Evolutionary conservation across 2,888 invertebrate genomes (phyloP).

Genomic region (Leucophenga montana): DNA sequence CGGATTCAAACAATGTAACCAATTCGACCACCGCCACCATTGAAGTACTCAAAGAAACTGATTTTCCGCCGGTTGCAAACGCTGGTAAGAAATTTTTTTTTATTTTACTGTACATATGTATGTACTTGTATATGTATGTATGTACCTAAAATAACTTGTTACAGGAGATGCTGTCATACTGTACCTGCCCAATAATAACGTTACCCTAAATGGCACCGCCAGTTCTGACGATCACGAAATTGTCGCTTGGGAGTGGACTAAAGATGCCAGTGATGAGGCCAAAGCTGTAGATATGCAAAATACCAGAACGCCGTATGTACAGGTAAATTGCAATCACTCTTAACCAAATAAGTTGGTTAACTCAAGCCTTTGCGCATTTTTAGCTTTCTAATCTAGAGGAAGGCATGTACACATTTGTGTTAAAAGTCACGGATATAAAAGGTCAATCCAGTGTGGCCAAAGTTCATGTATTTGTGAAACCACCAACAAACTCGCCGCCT

Average conservation of each 20-base stretch:
- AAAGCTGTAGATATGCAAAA: conserved; percentile 97
- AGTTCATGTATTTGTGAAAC: conserved; percentile 94
- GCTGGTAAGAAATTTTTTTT: conserved; percentile 76
- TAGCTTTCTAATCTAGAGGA: conserved; percentile 90
- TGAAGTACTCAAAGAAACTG: conserved; percentile 90
- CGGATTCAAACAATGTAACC: conserved; percentile 90
- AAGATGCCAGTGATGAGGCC: conserved; percentile 87
- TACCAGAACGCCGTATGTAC: conserved; percentile 90
- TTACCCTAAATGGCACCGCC: conserved; percentile 90
- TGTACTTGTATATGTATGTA: background rate
- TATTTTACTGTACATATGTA: background rate
- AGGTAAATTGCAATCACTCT: conserved; percentile 66
- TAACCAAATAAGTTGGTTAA: background rate
- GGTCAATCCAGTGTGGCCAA: conserved; percentile 90
- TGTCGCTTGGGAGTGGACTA: conserved; percentile 96
- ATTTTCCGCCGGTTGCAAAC: conserved; percentile 96
- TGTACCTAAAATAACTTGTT: background rate
- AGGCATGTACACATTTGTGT: conserved; percentile 93
- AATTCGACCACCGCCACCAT: conserved; percentile 91
- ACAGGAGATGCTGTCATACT: conserved; percentile 88
- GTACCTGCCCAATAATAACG: conserved; percentile 89
- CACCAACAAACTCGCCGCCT: conserved; percentile 89
- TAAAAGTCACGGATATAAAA: conserved; percentile 93
- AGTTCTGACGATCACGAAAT: conserved; percentile 96
- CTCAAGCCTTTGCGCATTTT: background rate